Evolutionary conservation across 1,140 invertebrate genomes (phyloP), one percentile per base, ranked within the genome.

Genomic region (Pogonomyrmex californicus): DNA sequence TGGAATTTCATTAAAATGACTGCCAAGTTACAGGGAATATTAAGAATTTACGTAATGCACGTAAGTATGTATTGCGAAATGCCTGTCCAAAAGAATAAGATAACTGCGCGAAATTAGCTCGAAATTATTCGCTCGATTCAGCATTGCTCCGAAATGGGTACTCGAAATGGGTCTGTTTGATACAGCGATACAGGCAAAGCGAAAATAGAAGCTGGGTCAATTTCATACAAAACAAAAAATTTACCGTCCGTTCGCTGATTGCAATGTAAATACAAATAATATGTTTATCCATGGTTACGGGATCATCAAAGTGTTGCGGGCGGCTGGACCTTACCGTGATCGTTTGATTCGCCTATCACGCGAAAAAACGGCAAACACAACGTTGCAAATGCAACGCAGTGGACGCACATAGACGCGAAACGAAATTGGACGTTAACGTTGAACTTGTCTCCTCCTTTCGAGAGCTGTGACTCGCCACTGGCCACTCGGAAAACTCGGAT

Each of bases 1-100:
- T 17, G 49, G 60, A 78, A 85, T 85, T 78, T 65, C 60, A 65
- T 44, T 54, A 51, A 78, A 78, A 63, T 77, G 36, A 54, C 9
- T 36, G n/a, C 5, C 56, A 44, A 77, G 33, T 4, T 54, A 4
- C 66, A 60, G 47, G 33, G 23, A 54, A 54, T 51, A 78, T 78
- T 63, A 85, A 78, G 36, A 54, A 85, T 85, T 9, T 63, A 77
- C 9, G 71, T 12, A 41, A 78, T 78, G 36, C 10, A 17, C 36
- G 12, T 85, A 65, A 63, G 54, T 78, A 62, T 71, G 68, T 62
- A 58, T 62, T 14, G 44, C 41, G 14, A 83, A 36, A 83, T 75
- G 73, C 17, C 14, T 10, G 23, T 56, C 5, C 36, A 12, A 54
- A 77, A 82, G 10, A 65, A 6, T 36, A 47, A 47, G 65, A 1